phyloP scores from a whole-genome alignment of 2,797 vertebrate genomes.

The Malurus leucopterus region DNA sequence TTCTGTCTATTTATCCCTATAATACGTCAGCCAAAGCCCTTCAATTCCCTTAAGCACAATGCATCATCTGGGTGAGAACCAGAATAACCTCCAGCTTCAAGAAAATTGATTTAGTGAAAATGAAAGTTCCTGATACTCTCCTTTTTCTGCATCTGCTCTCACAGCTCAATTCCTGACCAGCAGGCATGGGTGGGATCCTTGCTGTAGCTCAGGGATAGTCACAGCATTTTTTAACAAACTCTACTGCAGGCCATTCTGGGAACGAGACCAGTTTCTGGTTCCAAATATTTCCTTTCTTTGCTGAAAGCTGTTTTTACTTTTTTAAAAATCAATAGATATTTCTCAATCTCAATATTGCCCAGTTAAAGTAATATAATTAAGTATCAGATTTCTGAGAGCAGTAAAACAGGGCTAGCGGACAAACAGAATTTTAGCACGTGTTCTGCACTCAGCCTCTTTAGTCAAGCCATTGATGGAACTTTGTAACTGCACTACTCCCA shows the following conservation, averaged over 20 bases:
- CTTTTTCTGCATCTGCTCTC: background rate
- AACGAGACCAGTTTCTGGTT: background rate
- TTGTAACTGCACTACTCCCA: background rate
- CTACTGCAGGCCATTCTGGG: background rate
- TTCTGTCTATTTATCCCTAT: background rate
- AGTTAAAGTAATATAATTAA: background rate
- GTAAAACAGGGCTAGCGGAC: background rate
- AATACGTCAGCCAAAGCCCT: background rate
- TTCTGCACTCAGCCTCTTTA: background rate
- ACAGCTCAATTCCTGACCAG: background rate
- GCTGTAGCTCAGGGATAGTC: background rate
- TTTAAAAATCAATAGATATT: background rate
- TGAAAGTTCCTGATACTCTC: background rate
- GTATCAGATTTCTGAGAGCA: background rate
- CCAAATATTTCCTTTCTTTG: background rate
- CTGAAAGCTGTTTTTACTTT: background rate
- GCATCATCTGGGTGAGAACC: background rate
- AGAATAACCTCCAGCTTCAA: background rate
- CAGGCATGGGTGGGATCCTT: background rate
- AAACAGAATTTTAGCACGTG: background rate
- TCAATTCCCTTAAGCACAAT: background rate
- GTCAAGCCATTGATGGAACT: background rate
- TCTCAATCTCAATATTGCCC: background rate
- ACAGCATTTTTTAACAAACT: background rate
- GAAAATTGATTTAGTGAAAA: constrained; percentile 33